These are phyloP conservation scores for Dromaius novaehollandiae DNA, from an alignment of 2,113 vertebrate genomes.

Conservation along the genomic window DNA sequence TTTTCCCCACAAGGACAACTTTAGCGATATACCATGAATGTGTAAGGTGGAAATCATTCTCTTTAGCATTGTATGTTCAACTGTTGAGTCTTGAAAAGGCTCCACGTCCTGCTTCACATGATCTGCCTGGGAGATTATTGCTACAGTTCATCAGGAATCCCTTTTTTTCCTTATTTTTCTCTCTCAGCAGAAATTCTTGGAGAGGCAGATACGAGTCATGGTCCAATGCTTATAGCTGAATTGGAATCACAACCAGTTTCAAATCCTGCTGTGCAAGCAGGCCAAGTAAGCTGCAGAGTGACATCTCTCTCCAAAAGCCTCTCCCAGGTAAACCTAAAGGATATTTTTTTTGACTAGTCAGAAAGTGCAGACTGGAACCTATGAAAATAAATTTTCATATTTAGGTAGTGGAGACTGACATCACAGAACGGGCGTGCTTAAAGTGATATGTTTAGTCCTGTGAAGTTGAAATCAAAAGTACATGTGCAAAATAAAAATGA, in stretches of 20 bases:
- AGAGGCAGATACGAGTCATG: constrained; percentile 53
- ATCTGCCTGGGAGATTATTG: background rate
- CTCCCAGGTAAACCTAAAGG: constrained; percentile 70
- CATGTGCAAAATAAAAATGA: background rate
- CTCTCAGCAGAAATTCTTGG: constrained; percentile 47
- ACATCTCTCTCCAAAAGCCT: background rate
- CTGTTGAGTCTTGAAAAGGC: background rate
- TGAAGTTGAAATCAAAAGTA: background rate
- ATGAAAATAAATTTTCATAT: background rate
- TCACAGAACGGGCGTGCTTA: background rate
- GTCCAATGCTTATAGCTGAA: constrained; percentile 75
- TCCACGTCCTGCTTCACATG: background rate
- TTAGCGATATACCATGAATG: background rate
- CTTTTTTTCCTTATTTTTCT: background rate
- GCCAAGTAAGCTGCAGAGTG: constrained; percentile 8
- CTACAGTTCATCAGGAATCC: background rate
- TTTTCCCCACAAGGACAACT: background rate
- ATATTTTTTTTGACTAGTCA: background rate
- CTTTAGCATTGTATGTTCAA: background rate
- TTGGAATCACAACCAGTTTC: constrained; percentile 49
- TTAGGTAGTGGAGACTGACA: background rate
- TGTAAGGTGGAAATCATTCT: background rate
- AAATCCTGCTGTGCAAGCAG: background rate
- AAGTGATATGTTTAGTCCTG: background rate
- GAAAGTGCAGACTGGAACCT: background rate